Evolutionary conservation across 37 sponge, comb jelly and placozoan species (phyloP), one percentile per base, ranked within the genome.

Genomic region (Geodia barretti): DNA sequence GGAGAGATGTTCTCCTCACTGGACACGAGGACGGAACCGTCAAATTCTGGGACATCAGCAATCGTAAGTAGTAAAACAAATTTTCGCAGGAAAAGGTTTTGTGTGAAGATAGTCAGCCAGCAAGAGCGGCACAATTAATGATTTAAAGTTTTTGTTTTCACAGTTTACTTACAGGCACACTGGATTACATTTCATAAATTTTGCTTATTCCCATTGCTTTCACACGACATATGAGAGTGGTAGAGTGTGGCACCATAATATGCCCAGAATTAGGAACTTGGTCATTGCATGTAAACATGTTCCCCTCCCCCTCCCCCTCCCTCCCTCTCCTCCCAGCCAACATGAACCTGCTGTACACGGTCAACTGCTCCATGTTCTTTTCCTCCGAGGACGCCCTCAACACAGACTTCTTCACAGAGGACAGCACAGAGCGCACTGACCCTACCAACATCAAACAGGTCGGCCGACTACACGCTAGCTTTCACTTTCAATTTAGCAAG

Each of bases 21-120:
- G 89, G 89, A 84, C 98, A 97, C 66, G 95, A 97, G 79, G 93
- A 97, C 86, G 98, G 98, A n/a, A 85, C 87, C 11, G 80, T 97
- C 59, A 91, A 91, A 43, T 95, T 97, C 81, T 97, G 98, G 98
- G 98, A 97, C 75, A 93, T 93, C 61, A 80, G 70, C n/a, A 47
- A 73, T 30, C 24, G 93, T 93, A 74, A 77, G 93, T 72, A 17
- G 21, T 47, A 47, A 14, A 47, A 14, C 54, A 47, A 29, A 66
- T 32, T 2, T 32, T 34, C 14, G 20, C 67, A 66, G 25, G 67
- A 14, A 14, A 29, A 66, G 28, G 67, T 29, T 66, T 29, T 3
- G 67, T 29, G 28, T 63, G 67, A 66, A 66, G n/a, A 34, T 66
- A 66, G 67, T 34, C 30, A 34, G 28, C 67, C 20, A 25, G 0